Percentiles rank a stretch among this genome's conserved stretches.
phyloP scores from a whole-genome alignment of 2,113 vertebrate genomes.

The Onychorhynchus coronatus region DNA sequence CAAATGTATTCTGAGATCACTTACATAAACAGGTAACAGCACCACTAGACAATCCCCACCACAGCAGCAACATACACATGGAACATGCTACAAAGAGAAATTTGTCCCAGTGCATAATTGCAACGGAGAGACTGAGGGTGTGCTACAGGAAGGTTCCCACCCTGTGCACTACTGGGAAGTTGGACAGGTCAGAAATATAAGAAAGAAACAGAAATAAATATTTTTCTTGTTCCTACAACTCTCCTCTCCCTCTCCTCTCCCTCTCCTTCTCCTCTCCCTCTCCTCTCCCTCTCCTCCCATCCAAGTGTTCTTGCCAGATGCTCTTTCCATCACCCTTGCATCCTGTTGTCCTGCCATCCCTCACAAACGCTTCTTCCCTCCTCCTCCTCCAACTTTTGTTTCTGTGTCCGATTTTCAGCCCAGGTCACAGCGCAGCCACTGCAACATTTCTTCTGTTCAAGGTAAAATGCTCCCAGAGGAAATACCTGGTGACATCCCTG shows the following conservation, averaged over 20 bases:
- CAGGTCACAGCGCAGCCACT: background rate
- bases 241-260: no score
- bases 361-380: background rate
- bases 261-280: no score
- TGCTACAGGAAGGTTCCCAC: background rate
- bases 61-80: background rate
- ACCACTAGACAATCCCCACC: background rate
- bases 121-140: background rate
- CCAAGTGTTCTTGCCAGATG: no score
- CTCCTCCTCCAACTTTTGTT: background rate
- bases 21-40: background rate
- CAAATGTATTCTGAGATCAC: background rate
- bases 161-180: background rate
- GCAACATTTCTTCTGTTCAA: background rate
- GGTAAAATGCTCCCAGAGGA: no score
- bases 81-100: background rate
- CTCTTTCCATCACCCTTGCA: background rate
- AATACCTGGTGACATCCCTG: background rate
- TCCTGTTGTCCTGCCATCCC: background rate
- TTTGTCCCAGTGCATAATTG: background rate
- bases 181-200: background rate
- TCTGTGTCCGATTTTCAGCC: background rate
- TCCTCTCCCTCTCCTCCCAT: no score
- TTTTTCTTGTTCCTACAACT: background rate
- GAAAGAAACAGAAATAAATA: background rate